A percentile compares a stretch with the other conserved stretches of the same genome.
Evolutionary conservation across 2,113 vertebrate species (phyloP).

Genomic region (Trichomycterus rosablanca): DNA sequence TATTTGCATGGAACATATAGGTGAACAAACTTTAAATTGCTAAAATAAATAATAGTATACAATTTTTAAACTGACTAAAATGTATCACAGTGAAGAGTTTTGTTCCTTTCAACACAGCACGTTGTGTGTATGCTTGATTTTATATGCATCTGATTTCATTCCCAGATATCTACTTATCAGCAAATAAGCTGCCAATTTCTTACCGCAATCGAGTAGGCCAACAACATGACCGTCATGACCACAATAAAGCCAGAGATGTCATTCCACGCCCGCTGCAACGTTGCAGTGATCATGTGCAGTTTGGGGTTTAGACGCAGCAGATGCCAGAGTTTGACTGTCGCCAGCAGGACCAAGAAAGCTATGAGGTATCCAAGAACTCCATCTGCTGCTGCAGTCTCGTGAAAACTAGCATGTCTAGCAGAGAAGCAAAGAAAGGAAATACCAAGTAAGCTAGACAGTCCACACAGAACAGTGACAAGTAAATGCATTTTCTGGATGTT

Average conservation of each 20-base stretch:
- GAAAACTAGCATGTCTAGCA: constrained; percentile 79
- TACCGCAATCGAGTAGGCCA: constrained; percentile 86
- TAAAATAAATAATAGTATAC: too few species aligned
- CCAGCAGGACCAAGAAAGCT: constrained; percentile 87
- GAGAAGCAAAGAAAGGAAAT: neutral
- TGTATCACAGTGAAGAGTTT: too few species aligned
- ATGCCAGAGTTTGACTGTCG: constrained; percentile 91
- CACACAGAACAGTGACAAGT: too few species aligned
- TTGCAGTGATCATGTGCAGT: constrained; percentile 87
- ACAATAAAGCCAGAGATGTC: constrained; percentile 89
- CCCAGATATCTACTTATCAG: too few species aligned
- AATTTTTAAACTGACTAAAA: too few species aligned
- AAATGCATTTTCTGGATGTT: too few species aligned
- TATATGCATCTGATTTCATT: too few species aligned
- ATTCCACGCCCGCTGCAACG: constrained; percentile 83
- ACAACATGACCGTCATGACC: constrained; percentile 84
- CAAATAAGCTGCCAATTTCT: constrained; percentile 46
- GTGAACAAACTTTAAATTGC: too few species aligned
- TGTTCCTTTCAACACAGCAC: too few species aligned
- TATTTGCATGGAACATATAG: too few species aligned
- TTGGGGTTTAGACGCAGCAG: constrained; percentile 91
- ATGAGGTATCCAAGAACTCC: constrained; percentile 86
- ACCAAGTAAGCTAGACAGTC: neutral
- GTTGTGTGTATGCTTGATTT: too few species aligned
- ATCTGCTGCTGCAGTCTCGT: constrained; percentile 82